phyloP scores from a whole-genome alignment of 30 jellyfish, hydroid and myxozoan genomes.

The Aurelia aurita complex sp. Pacific region DNA sequence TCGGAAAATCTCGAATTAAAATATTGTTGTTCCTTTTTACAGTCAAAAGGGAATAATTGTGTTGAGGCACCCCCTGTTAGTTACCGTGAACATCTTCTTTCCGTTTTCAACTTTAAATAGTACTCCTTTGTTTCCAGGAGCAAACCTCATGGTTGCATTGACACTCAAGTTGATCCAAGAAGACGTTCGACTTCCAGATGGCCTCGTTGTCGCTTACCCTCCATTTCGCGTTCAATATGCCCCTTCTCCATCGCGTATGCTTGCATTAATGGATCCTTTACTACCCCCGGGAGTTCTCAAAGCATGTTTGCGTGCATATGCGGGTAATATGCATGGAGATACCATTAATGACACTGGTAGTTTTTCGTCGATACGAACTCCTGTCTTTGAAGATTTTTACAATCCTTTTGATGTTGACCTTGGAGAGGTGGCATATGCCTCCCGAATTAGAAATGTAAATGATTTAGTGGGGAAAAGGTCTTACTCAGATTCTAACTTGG shows the following conservation, averaged over 20 bases:
- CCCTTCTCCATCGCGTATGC: constrained; percentile 98
- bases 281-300: constrained; percentile 93
- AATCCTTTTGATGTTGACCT: constrained; percentile 90
- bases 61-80: too few relatives aligned
- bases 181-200: constrained; percentile 89
- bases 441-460: constrained; percentile 17
- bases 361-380: constrained; percentile 27
- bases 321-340: constrained; percentile 60
- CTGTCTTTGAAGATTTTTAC: constrained; percentile 67
- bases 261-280: constrained; percentile 94
- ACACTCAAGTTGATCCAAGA: constrained; percentile 75
- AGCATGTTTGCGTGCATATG: constrained; percentile 88
- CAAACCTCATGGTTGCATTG: constrained; percentile 84
- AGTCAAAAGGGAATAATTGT: too few relatives aligned
- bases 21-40: too few relatives aligned
- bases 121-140: constrained; percentile 66
- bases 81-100: too few relatives aligned
- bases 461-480: constrained; percentile 44
- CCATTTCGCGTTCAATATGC: constrained; percentile 81
- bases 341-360: constrained; percentile 27
- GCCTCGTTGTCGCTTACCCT: constrained; percentile 95
- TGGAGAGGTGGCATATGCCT: constrained; percentile 59
- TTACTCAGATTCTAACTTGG: constrained; percentile 70
- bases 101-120: too few relatives aligned
- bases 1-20: too few relatives aligned